Conservation (phyloP, 2,888 invertebrate genomes). For the Vandiemenella viatica region DNA sequence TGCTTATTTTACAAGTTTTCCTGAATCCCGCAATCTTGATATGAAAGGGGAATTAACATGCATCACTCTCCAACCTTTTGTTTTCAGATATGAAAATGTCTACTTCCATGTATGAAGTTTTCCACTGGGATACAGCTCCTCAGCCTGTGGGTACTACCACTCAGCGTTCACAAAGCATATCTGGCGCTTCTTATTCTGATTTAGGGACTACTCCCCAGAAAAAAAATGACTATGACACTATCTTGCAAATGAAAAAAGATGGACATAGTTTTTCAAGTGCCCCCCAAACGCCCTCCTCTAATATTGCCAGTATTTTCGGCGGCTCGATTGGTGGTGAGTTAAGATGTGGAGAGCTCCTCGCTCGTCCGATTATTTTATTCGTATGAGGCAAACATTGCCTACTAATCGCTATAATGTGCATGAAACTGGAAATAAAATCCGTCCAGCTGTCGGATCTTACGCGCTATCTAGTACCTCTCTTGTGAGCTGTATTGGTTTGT, state of each 20-base stretch:
- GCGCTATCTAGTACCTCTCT: too few relatives aligned
- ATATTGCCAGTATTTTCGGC: constrained; percentile 15
- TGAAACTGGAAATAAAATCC: neutral
- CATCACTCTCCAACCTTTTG: constrained; percentile 7
- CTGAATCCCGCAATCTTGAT: too few relatives aligned
- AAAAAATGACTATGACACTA: constrained; percentile 6
- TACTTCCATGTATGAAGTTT: constrained; percentile 58
- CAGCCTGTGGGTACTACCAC: constrained; percentile 30
- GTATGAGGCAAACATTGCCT: neutral
- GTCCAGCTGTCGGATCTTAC: too few relatives aligned
- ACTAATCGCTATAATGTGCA: too few relatives aligned
- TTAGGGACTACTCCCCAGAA: constrained; percentile 6
- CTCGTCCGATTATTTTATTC: neutral
- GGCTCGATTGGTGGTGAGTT: constrained; percentile 26
- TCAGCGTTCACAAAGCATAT: constrained; percentile 17
- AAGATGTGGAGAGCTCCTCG: neutral
- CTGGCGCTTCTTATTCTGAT: constrained; percentile 4
- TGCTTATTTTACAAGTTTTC: too few relatives aligned
- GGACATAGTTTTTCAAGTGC: constrained; percentile 11
- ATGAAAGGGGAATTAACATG: too few relatives aligned
- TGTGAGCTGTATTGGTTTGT: too few relatives aligned
- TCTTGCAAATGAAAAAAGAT: constrained; percentile 9
- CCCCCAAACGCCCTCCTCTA: constrained; percentile 21
- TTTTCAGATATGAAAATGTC: constrained; percentile 48
- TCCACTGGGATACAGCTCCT: constrained; percentile 43